phyloP scores from a whole-genome alignment of 1,140 invertebrate genomes.

The Lasaia peninsularis region DNA sequence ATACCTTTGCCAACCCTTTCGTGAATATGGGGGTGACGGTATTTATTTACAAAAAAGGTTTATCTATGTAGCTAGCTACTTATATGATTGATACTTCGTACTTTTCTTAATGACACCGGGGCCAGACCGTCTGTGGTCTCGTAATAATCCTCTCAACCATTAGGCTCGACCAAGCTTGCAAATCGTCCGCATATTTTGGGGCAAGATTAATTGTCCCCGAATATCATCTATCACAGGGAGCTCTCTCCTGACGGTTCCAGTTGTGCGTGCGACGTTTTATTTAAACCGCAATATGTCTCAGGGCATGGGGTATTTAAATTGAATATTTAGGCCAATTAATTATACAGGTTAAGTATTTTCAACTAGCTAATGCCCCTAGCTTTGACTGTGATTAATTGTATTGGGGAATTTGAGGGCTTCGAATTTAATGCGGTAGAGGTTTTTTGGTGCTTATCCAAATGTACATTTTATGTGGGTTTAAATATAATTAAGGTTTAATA shows the following conservation, averaged over 20 bases:
- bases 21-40: no score
- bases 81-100: slow-evolving; percentile 28
- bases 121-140: slow-evolving; percentile 41
- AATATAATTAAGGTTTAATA: no score
- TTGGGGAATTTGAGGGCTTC: no score
- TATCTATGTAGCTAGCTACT: no score
- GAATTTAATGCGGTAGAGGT: no score
- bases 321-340: slow-evolving; percentile 48
- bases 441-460: no score
- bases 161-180: slow-evolving; percentile 71
- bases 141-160: slow-evolving; percentile 68
- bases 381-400: background rate
- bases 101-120: slow-evolving; percentile 55
- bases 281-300: slow-evolving; percentile 56
- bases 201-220: slow-evolving; percentile 75
- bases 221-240: slow-evolving; percentile 75
- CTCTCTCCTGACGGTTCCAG: slow-evolving; percentile 67
- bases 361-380: background rate
- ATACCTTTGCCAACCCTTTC: no score
- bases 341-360: background rate
- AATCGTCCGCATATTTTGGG: slow-evolving; percentile 76
- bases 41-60: no score
- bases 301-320: slow-evolving; percentile 26
- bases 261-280: slow-evolving; percentile 71
- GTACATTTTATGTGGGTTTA: no score